Conservation (phyloP, 1,140 invertebrate genomes). For the Drosophila equinoxialis region DNA sequence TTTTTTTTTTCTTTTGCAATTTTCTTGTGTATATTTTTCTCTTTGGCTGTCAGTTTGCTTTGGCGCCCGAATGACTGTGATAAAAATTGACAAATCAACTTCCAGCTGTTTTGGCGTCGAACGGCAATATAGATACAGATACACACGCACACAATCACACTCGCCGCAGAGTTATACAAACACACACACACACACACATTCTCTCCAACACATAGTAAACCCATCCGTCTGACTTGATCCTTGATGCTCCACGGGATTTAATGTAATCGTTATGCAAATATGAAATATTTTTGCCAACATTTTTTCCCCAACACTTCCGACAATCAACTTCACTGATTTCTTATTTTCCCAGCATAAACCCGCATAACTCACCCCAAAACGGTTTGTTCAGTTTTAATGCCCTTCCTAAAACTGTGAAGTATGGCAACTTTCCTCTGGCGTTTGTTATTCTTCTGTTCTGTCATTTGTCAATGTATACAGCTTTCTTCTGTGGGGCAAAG, state of each 20-base stretch:
- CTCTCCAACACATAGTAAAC: slow-evolving; percentile 3
- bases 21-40: slow-evolving; percentile 17
- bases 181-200: slow-evolving; percentile 7
- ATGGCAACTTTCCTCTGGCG: not conserved
- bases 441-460: not conserved
- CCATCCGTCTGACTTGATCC: slow-evolving; percentile 5
- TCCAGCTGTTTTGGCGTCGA: slow-evolving; percentile 58
- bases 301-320: slow-evolving; percentile 19
- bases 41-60: slow-evolving; percentile 42
- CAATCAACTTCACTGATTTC: slow-evolving; percentile 22
- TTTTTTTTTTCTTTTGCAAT: slow-evolving; percentile 34
- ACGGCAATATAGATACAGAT: slow-evolving; percentile 35
- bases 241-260: slow-evolving; percentile 41
- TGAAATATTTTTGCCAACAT: slow-evolving; percentile 29
- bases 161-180: slow-evolving; percentile 6
- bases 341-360: slow-evolving; percentile 16
- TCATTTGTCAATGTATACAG: too few relatives aligned
- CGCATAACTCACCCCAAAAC: slow-evolving; percentile 3
- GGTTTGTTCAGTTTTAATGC: slow-evolving; percentile 3
- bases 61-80: slow-evolving; percentile 56
- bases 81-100: slow-evolving; percentile 61
- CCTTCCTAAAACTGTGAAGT: not conserved
- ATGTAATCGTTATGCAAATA: slow-evolving; percentile 54
- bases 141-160: not conserved
- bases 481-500: too few relatives aligned